phyloP scores from a whole-genome alignment of 1,140 invertebrate genomes.

The Anthonomus grandis region DNA sequence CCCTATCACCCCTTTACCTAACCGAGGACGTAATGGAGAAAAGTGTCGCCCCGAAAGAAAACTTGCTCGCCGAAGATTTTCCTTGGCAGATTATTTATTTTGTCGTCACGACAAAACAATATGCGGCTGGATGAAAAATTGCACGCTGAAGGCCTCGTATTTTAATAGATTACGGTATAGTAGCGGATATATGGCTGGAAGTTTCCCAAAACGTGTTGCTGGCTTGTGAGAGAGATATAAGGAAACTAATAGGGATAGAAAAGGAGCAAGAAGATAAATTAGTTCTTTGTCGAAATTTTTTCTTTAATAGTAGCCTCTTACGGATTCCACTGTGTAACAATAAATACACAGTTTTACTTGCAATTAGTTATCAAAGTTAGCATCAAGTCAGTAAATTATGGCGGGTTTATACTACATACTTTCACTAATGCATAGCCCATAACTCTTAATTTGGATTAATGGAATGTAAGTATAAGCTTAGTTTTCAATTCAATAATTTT shows the following conservation, averaged over 20 bases:
- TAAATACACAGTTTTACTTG: too few species aligned
- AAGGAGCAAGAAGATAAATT: neutral
- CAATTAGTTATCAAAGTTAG: too few species aligned
- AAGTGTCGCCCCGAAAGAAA: constrained; percentile 22
- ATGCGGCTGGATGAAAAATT: constrained; percentile 23
- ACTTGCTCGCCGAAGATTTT: constrained; percentile 17
- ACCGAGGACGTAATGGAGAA: constrained; percentile 6
- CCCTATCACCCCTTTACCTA: neutral
- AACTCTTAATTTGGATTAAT: too few species aligned
- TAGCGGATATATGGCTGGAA: constrained; percentile 7
- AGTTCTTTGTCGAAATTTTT: neutral
- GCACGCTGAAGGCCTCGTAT: constrained; percentile 6
- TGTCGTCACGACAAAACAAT: constrained; percentile 27
- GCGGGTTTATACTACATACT: too few species aligned
- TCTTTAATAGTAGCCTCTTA: too few species aligned
- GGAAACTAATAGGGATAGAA: neutral
- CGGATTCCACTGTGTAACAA: too few species aligned
- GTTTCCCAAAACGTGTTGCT: neutral
- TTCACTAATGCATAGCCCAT: too few species aligned
- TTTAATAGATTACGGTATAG: constrained; percentile 19
- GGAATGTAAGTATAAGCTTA: too few species aligned
- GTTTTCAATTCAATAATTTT: too few species aligned
- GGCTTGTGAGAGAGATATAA: too few species aligned
- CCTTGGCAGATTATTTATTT: constrained; percentile 23
- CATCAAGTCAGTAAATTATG: too few species aligned